Percentiles rank a stretch among this genome's conserved stretches.
These are phyloP conservation scores for Dione juno DNA, from an alignment of 2,888 invertebrate species.

Conservation along the genomic window DNA sequence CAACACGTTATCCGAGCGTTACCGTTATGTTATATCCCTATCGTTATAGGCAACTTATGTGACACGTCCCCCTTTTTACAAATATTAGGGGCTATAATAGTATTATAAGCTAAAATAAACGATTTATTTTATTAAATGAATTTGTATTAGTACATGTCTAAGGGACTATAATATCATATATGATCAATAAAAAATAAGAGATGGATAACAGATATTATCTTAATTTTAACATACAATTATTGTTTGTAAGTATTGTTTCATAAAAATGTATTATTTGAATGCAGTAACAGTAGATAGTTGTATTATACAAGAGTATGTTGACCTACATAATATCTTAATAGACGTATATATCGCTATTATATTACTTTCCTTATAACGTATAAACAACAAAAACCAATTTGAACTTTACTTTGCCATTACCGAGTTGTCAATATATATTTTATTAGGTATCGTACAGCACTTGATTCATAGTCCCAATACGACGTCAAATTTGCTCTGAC, in stretches of 20 bases:
- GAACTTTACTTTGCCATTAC: conserved; percentile 11
- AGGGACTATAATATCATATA: too few relatives aligned
- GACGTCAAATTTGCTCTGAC: conserved; percentile 40
- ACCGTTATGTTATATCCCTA: conserved; percentile 14
- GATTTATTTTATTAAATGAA: neutral
- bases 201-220: too few relatives aligned
- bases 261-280: neutral
- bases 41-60: conserved; percentile 4
- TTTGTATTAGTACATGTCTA: too few relatives aligned
- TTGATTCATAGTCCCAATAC: conserved; percentile 31
- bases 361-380: neutral
- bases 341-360: neutral
- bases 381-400: neutral
- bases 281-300: too few relatives aligned
- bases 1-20: conserved; percentile 13
- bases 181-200: too few relatives aligned
- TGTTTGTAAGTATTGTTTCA: neutral
- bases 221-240: neutral
- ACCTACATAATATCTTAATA: neutral
- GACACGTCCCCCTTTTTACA: neutral
- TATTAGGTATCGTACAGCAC: conserved; percentile 8
- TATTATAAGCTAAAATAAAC: neutral
- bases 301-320: too few relatives aligned
- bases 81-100: neutral
- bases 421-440: conserved; percentile 11